Conservation (phyloP, 2,113 vertebrate species). For the Mola mola region DNA sequence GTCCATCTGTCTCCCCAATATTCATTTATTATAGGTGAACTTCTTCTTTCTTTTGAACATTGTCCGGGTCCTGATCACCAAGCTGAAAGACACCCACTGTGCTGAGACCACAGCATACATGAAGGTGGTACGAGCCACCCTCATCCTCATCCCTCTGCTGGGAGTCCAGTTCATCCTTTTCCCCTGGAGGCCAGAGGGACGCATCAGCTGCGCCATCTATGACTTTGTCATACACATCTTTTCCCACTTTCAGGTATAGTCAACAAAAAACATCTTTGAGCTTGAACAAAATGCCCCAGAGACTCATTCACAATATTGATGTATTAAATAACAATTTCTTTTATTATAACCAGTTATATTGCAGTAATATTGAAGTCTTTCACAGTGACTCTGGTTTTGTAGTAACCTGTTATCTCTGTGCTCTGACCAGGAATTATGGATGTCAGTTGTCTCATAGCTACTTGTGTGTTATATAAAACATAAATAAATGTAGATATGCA, state of each 20-base stretch:
- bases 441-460: no score
- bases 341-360: no score
- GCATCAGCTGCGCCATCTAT: constrained; percentile 59
- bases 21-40: constrained; percentile 73
- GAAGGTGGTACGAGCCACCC: constrained; percentile 84
- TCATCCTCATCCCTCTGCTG: constrained; percentile 84
- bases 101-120: constrained; percentile 81
- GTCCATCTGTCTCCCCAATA: not conserved
- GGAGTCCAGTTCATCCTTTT: constrained; percentile 81
- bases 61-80: constrained; percentile 84
- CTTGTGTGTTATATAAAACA: no score
- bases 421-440: no score
- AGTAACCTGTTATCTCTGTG: no score
- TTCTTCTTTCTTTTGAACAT: constrained; percentile 86
- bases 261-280: no score
- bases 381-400: no score
- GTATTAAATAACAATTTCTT: no score
- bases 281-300: no score
- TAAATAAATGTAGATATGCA: no score
- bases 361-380: no score
- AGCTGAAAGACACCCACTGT: constrained; percentile 81
- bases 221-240: constrained; percentile 76
- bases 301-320: no score
- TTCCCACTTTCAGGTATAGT: constrained; percentile 79
- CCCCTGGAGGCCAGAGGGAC: constrained; percentile 67